These are phyloP conservation scores for Coturnix japonica DNA, from an alignment of 2,113 vertebrate species.

Conservation along the genomic window DNA sequence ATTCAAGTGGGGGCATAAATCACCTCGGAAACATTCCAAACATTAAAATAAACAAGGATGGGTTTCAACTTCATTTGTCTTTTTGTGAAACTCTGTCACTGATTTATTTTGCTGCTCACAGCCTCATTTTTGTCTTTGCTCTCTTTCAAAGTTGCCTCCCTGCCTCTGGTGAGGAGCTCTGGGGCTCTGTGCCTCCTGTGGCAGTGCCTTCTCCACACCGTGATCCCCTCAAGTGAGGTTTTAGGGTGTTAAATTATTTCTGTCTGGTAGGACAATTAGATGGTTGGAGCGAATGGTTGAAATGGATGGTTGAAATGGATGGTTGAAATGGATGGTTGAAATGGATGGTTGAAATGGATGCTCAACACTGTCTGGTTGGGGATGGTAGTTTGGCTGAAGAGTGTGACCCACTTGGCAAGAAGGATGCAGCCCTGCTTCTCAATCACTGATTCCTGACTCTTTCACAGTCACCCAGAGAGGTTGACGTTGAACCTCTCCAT, in stretches of 20 bases:
- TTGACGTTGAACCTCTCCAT: neutral
- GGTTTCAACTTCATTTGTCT: conserved; percentile 80
- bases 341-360: neutral
- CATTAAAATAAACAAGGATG: conserved; percentile 79
- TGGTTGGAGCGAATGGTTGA: too few species aligned
- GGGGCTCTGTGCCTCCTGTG: neutral
- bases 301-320: neutral
- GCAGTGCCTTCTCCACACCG: neutral
- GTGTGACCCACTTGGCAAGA: fast-evolving
- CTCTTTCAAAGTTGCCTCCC: neutral
- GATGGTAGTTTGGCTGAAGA: neutral
- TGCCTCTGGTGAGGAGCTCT: conserved; percentile 33
- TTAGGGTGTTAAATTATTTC: conserved; percentile 31
- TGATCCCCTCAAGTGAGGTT: neutral
- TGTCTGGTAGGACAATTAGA: neutral
- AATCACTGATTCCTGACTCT: neutral
- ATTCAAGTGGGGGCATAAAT: conserved; percentile 64
- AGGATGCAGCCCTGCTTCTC: neutral
- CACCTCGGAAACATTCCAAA: conserved; percentile 72
- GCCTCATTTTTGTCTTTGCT: conserved; percentile 62
- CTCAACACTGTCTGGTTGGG: neutral
- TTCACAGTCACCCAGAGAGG: neutral
- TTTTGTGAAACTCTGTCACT: conserved; percentile 64
- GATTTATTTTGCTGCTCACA: conserved; percentile 69
- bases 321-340: too few species aligned